Evolutionary conservation across 2,797 vertebrate species (phyloP).

Genomic region (Takifugu rubripes): DNA sequence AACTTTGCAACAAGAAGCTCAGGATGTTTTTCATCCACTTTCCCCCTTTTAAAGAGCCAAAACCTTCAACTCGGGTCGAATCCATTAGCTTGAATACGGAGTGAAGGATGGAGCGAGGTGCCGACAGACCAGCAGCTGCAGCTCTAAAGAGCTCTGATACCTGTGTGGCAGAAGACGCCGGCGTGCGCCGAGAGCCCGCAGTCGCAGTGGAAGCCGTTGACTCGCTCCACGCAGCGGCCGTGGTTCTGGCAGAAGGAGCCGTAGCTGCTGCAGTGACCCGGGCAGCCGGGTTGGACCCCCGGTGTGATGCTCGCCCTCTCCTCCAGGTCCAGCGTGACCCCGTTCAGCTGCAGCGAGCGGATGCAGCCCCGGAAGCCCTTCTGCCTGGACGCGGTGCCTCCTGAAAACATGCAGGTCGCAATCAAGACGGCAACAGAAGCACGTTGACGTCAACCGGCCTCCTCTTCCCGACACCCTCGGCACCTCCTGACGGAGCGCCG

Average conservation of each 20-base stretch:
- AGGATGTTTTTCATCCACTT: no score
- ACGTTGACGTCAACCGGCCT: no score
- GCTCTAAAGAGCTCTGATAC: not conserved
- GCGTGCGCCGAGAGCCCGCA: slow-evolving; percentile 81
- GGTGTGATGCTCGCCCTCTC: slow-evolving; percentile 88
- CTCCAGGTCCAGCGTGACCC: slow-evolving; percentile 85
- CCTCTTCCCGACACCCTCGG: no score
- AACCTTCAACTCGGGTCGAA: no score
- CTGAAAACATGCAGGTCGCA: slow-evolving; percentile 52
- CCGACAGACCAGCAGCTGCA: no score
- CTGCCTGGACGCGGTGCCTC: slow-evolving; percentile 90
- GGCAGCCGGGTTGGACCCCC: slow-evolving; percentile 86
- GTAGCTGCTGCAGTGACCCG: slow-evolving; percentile 92
- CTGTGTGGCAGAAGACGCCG: slow-evolving; percentile 84
- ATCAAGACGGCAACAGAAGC: no score
- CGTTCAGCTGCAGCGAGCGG: slow-evolving; percentile 87
- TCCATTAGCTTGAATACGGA: no score
- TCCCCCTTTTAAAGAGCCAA: no score
- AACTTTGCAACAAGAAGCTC: no score
- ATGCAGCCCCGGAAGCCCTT: slow-evolving; percentile 91
- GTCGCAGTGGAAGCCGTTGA: slow-evolving; percentile 86
- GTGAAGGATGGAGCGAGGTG: no score
- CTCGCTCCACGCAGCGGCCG: slow-evolving; percentile 83
- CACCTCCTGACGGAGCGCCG: no score
- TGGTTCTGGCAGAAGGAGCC: slow-evolving; percentile 84